Evolutionary conservation across 2,888 invertebrate species (phyloP).

Genomic region (Leucophenga maculata): DNA sequence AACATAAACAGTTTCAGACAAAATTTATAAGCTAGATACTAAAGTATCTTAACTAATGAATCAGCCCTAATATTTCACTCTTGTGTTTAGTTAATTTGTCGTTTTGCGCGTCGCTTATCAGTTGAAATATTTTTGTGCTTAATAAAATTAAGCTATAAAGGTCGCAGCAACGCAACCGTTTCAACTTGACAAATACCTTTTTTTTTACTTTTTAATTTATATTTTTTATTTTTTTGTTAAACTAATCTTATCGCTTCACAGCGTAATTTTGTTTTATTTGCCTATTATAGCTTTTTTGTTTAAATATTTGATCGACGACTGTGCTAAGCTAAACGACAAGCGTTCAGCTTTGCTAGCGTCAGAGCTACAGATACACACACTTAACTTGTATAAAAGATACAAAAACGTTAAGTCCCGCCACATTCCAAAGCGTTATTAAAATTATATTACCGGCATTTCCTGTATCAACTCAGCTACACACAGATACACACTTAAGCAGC

Average conservation of each 20-base stretch:
- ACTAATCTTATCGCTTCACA: slow-evolving; percentile 54
- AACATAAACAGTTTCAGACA: too few relatives aligned
- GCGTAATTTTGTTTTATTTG: slow-evolving; percentile 6
- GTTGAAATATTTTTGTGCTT: slow-evolving; percentile 61
- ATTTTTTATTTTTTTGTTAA: not conserved
- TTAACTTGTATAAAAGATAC: slow-evolving; percentile 21
- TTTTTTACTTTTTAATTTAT: slow-evolving; percentile 13
- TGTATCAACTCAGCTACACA: slow-evolving; percentile 39
- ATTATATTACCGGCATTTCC: slow-evolving; percentile 63
- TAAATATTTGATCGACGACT: slow-evolving; percentile 3
- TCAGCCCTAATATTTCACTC: too few relatives aligned
- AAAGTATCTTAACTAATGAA: too few relatives aligned
- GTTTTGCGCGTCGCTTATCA: slow-evolving; percentile 32
- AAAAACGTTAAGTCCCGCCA: slow-evolving; percentile 45
- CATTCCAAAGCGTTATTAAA: slow-evolving; percentile 41
- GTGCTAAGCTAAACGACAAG: not conserved
- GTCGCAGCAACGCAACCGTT: slow-evolving; percentile 50
- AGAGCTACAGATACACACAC: slow-evolving; percentile 1
- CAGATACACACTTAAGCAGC: not conserved
- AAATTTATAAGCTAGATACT: too few relatives aligned
- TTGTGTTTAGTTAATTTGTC: too few relatives aligned
- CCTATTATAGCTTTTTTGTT: slow-evolving; percentile 19
- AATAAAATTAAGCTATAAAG: slow-evolving; percentile 66
- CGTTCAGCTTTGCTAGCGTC: not conserved
- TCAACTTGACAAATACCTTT: slow-evolving; percentile 6